phyloP scores from a whole-genome alignment of 2,888 invertebrate genomes.

The Gymnoscelis rufifasciata region DNA sequence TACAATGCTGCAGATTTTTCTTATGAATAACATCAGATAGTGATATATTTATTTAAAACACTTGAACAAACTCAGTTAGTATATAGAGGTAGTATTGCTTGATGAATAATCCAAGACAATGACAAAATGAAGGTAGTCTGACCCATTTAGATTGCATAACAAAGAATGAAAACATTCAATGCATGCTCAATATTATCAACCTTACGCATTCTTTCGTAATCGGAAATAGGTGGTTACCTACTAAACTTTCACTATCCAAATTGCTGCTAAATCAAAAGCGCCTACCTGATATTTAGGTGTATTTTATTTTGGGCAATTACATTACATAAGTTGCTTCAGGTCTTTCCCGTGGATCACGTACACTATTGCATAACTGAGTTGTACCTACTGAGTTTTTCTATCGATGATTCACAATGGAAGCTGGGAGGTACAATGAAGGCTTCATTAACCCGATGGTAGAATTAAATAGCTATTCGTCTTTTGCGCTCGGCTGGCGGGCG shows the following conservation, averaged over 20 bases:
- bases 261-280: constrained; percentile 46
- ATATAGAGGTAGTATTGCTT: too few species aligned
- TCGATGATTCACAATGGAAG: constrained; percentile 52
- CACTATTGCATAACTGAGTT: constrained; percentile 63
- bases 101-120: too few species aligned
- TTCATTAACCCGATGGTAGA: constrained; percentile 33
- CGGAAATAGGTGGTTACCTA: constrained; percentile 31
- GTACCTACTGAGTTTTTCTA: constrained; percentile 48
- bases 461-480: constrained; percentile 9
- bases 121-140: background rate
- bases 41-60: too few species aligned
- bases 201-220: constrained; percentile 33
- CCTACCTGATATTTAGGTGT: constrained; percentile 43
- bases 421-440: constrained; percentile 26
- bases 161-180: constrained; percentile 12
- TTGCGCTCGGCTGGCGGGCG: constrained; percentile 11
- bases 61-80: too few species aligned
- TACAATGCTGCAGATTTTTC: too few species aligned
- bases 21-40: too few species aligned
- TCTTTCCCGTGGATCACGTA: constrained; percentile 70
- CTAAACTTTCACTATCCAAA: constrained; percentile 60
- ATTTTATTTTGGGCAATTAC: constrained; percentile 70
- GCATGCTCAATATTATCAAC: constrained; percentile 18
- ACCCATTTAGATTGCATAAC: constrained; percentile 15
- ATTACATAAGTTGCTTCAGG: constrained; percentile 61